These are phyloP conservation scores for Poeciliopsis presidionis DNA, from an alignment of 2,797 vertebrate species.

Conservation along the genomic window DNA sequence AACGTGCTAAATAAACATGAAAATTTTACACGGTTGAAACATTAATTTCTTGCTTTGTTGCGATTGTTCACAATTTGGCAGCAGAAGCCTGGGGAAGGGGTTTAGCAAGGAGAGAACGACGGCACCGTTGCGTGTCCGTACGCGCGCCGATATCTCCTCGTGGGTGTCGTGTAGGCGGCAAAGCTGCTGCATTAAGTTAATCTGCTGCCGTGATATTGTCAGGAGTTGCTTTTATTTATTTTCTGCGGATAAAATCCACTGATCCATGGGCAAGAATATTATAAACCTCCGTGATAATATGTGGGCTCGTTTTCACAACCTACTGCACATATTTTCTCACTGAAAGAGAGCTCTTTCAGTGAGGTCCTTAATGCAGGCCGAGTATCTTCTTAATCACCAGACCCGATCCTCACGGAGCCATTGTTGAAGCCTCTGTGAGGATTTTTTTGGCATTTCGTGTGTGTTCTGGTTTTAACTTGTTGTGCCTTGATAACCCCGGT, in stretches of 20 bases:
- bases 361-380: conserved; percentile 24
- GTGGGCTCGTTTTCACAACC: conserved; percentile 35
- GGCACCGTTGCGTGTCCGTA: not conserved
- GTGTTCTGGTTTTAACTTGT: not conserved
- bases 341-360: conserved; percentile 4
- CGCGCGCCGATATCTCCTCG: conserved; percentile 4
- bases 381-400: conserved; percentile 38
- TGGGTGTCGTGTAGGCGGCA: conserved; percentile 15
- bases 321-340: conserved; percentile 18
- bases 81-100: conserved; percentile 1
- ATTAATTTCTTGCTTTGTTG: not conserved
- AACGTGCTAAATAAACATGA: not conserved
- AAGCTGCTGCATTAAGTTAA: conserved; percentile 24
- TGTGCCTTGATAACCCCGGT: not conserved
- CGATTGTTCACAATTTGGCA: not conserved
- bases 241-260: conserved; percentile 44
- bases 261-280: conserved; percentile 18
- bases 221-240: conserved; percentile 45
- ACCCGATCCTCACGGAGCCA: conserved; percentile 34
- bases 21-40: not conserved
- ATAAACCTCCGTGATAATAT: conserved; percentile 9
- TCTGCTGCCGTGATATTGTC: conserved; percentile 28
- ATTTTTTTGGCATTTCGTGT: conserved; percentile 23
- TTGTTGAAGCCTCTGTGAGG: conserved; percentile 31
- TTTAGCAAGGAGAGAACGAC: not conserved